A percentile compares a stretch with the other conserved stretches of the same genome.
These are phyloP conservation scores for Pegea sp. DNA, from an alignment of 23 tunicate genomes.

Conservation along the genomic window DNA sequence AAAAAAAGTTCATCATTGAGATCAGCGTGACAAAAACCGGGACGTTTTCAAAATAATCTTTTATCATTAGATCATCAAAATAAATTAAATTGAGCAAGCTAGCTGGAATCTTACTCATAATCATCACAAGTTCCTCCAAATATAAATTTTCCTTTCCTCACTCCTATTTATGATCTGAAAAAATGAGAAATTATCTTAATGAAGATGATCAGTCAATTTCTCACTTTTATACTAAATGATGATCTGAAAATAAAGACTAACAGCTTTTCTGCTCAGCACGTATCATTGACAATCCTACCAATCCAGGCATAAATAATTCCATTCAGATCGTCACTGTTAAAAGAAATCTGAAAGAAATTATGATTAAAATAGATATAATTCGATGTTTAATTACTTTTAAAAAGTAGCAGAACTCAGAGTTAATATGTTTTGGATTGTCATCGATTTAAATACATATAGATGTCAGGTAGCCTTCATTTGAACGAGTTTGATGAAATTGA, in stretches of 20 bases:
- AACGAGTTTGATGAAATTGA: too few relatives aligned
- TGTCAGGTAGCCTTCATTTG: too few relatives aligned
- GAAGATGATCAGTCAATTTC: background rate
- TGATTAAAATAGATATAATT: too few relatives aligned
- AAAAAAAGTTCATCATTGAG: conserved; percentile 95
- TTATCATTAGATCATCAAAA: conserved; percentile 95
- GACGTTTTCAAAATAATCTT: conserved; percentile 86
- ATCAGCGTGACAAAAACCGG: conserved; percentile 97
- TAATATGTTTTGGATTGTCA: too few relatives aligned
- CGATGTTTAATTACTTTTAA: too few relatives aligned
- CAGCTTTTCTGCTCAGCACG: conserved; percentile 61
- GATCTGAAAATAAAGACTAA: conserved; percentile 42
- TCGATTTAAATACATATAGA: too few relatives aligned
- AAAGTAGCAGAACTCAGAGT: too few relatives aligned
- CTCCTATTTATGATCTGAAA: conserved; percentile 75
- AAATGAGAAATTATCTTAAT: background rate
- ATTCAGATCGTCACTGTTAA: conserved; percentile 81
- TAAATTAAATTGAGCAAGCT: conserved; percentile 32
- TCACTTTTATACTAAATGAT: conserved; percentile 54
- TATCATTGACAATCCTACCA: conserved; percentile 59
- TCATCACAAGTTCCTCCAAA: conserved; percentile 35
- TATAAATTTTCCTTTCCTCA: conserved; percentile 90
- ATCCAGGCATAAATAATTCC: conserved; percentile 99
- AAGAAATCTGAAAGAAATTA: too few relatives aligned
- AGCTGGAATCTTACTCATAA: conserved; percentile 69